Percentiles rank a stretch among this genome's conserved stretches.
phyloP scores from a whole-genome alignment of 1,140 invertebrate genomes.

The Drosophila hydei region DNA sequence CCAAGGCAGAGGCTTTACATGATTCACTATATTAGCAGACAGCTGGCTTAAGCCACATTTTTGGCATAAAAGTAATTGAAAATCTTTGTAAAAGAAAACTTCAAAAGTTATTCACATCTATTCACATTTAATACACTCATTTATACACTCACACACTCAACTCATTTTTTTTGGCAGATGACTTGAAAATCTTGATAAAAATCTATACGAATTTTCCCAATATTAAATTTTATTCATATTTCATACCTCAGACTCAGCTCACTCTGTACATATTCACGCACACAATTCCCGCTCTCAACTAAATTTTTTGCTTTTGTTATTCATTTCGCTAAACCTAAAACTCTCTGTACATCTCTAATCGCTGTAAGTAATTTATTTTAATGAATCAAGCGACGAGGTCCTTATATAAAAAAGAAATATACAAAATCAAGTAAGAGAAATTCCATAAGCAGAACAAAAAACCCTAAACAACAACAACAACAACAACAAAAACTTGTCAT shows the following conservation, averaged over 20 bases:
- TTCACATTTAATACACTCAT: too few species aligned
- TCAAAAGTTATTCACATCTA: background rate
- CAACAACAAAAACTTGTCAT: conserved; percentile 40
- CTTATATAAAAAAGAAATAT: conserved; percentile 42
- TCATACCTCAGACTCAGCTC: too few species aligned
- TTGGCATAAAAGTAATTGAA: too few species aligned
- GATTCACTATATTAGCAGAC: background rate
- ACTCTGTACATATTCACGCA: conserved; percentile 24
- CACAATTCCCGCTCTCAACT: conserved; percentile 14
- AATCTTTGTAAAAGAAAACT: too few species aligned
- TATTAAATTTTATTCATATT: too few species aligned
- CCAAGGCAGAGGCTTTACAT: background rate
- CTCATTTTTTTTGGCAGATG: background rate
- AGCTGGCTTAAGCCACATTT: too few species aligned
- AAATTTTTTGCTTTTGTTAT: background rate
- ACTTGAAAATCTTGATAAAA: too few species aligned
- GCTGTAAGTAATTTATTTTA: conserved; percentile 65
- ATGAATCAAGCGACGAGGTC: conserved; percentile 52
- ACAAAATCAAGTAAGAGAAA: conserved; percentile 45
- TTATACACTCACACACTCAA: background rate
- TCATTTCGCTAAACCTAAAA: conserved; percentile 34
- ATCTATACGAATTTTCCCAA: too few species aligned
- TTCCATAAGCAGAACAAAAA: background rate
- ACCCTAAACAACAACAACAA: conserved; percentile 22
- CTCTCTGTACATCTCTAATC: conserved; percentile 40